Conservation (phyloP, 2,888 invertebrate species). For the Escarpia spicata region DNA sequence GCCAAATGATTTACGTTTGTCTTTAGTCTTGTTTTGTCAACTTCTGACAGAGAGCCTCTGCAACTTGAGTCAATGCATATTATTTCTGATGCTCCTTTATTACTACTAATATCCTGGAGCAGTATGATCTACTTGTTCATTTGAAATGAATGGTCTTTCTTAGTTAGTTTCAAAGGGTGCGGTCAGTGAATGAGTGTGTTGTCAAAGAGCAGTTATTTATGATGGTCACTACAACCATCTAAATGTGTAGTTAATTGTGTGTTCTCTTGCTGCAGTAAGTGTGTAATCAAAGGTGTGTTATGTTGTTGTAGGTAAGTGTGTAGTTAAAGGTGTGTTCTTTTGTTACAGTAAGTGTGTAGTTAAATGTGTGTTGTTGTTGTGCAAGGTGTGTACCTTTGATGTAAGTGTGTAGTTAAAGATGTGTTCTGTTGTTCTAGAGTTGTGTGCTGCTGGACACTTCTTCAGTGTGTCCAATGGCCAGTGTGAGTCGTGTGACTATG, state of each 20-base stretch:
- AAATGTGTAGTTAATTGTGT: not conserved
- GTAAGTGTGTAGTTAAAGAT: not conserved
- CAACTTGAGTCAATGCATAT: no score
- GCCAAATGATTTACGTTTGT: no score
- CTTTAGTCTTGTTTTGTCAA: no score
- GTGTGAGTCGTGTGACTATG: conserved; percentile 14
- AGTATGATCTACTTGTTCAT: no score
- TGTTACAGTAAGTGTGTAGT: not conserved
- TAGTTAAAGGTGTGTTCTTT: not conserved
- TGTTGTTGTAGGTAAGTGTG: not conserved
- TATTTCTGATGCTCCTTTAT: no score
- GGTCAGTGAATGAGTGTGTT: no score
- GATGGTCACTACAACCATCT: not conserved
- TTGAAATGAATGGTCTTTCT: no score
- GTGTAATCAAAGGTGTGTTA: not conserved
- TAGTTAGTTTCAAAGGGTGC: no score
- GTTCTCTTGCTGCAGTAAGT: not conserved
- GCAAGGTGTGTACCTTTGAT: not conserved
- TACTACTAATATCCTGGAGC: no score
- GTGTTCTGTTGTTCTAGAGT: conserved; percentile 5
- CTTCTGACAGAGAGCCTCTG: no score
- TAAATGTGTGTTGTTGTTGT: not conserved
- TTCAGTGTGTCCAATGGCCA: not conserved
- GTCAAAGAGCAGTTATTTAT: not conserved
- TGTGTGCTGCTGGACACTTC: not conserved